A percentile compares a stretch with the other conserved stretches of the same genome.
Conservation (phyloP, 2,797 vertebrate genomes). For the Clamator glandarius region DNA sequence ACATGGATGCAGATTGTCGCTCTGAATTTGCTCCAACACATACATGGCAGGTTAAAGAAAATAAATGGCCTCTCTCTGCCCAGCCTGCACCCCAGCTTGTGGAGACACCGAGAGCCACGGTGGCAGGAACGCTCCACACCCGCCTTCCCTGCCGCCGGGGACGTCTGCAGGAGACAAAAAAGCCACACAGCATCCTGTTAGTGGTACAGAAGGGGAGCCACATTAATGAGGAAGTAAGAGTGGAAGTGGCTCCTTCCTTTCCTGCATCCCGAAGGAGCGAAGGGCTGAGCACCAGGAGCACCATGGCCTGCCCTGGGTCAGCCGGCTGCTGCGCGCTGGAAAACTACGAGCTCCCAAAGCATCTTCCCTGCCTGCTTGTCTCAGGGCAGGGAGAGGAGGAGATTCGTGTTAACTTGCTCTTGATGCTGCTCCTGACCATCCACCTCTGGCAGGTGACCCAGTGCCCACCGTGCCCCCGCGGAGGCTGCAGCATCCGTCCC, state of each 20-base stretch:
- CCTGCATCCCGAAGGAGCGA: neutral
- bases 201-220: neutral
- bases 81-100: neutral
- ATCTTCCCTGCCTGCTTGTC: neutral
- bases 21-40: conserved; percentile 47
- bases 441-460: accelerated
- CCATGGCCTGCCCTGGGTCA: accelerated
- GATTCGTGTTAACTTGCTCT: neutral
- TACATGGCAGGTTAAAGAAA: neutral
- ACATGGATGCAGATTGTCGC: neutral
- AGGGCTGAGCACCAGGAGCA: neutral
- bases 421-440: accelerated
- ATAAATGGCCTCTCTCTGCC: conserved; percentile 13
- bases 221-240: neutral
- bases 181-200: conserved; percentile 30
- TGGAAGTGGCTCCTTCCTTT: neutral
- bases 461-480: accelerated
- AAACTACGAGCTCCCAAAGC: neutral
- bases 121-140: conserved; percentile 26
- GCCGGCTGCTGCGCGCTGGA: neutral
- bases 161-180: neutral
- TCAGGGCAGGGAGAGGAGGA: neutral
- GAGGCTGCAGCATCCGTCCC: neutral
- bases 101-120: neutral
- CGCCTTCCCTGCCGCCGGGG: neutral